phyloP scores from a whole-genome alignment of 2,797 vertebrate species.

The Tadarida brasiliensis region DNA sequence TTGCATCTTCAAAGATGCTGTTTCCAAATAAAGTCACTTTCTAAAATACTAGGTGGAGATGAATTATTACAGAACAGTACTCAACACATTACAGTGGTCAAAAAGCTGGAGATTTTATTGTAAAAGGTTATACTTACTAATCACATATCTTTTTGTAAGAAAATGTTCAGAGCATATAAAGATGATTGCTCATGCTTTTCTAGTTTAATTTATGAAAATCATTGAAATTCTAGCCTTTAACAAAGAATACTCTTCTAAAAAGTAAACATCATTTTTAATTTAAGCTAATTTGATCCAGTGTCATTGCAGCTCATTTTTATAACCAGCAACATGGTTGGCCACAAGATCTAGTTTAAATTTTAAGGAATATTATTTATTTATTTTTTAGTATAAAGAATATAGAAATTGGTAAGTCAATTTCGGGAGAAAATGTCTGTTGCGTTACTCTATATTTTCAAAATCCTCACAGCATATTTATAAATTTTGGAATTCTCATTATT shows the following conservation, averaged over 20 bases:
- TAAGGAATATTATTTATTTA: constrained; percentile 51
- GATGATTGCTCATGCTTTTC: constrained; percentile 54
- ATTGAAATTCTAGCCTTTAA: constrained; percentile 66
- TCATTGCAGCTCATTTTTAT: constrained; percentile 56
- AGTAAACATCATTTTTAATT: constrained; percentile 64
- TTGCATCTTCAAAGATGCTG: background rate
- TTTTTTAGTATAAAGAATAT: constrained; percentile 62
- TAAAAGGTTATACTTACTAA: constrained; percentile 55
- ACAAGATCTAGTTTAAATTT: constrained; percentile 43
- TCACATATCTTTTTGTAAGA: constrained; percentile 55
- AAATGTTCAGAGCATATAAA: constrained; percentile 67
- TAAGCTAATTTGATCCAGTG: background rate
- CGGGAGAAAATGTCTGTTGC: rapidly evolving
- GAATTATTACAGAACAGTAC: background rate
- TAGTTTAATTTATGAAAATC: constrained; percentile 74
- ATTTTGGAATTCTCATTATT: background rate
- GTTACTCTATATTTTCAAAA: background rate
- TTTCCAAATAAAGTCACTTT: background rate
- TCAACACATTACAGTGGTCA: background rate
- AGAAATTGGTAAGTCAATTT: constrained; percentile 58
- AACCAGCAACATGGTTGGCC: background rate
- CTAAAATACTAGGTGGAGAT: background rate
- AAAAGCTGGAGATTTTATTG: constrained; percentile 61
- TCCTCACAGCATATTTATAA: background rate
- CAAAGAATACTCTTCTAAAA: constrained; percentile 70